Evolutionary conservation across 2,797 vertebrate genomes (phyloP).

Genomic region (Hydrophis major): DNA sequence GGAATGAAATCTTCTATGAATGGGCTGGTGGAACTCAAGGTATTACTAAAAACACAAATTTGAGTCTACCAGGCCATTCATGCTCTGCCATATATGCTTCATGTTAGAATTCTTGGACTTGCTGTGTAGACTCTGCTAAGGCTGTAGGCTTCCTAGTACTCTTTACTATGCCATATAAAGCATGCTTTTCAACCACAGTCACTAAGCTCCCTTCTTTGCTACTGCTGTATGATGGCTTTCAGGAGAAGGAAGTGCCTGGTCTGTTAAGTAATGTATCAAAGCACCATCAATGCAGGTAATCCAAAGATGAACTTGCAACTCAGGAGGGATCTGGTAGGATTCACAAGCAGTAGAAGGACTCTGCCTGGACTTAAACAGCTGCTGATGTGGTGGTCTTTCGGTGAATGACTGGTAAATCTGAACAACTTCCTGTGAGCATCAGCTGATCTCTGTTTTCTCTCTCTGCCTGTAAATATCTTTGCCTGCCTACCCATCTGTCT

Average conservation of each 20-base stretch:
- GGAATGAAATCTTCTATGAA: not conserved
- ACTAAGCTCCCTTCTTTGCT: not conserved
- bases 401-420: not conserved
- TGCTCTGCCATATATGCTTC: not conserved
- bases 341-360: not conserved
- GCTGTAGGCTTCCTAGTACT: not conserved
- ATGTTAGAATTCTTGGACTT: not conserved
- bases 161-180: not conserved
- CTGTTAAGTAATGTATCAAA: not conserved
- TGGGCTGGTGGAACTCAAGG: not conserved
- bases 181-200: not conserved
- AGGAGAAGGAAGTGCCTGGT: not conserved
- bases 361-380: not conserved
- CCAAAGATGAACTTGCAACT: not conserved
- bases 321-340: not conserved
- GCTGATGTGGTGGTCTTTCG: not conserved
- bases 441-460: not conserved
- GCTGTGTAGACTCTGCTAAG: not conserved
- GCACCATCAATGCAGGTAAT: not conserved
- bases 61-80: not conserved
- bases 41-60: not conserved
- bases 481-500: not conserved
- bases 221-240: not conserved
- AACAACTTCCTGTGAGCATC: not conserved
- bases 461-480: not conserved